Conservation (phyloP, 2,113 vertebrate genomes). For the Cephalopterus ornatus region DNA sequence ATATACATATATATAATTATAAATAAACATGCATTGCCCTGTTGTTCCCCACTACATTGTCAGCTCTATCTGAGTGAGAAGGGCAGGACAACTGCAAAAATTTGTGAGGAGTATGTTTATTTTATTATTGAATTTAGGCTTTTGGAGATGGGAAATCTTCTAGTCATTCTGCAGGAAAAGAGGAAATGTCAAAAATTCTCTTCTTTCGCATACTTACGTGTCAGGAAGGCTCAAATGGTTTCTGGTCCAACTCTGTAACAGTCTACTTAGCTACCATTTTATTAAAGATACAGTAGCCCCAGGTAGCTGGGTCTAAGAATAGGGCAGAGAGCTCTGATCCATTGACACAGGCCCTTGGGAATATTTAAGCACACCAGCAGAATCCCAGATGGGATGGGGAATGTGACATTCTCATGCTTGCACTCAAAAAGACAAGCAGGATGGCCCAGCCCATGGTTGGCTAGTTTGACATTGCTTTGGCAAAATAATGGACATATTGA, state of each 20-base stretch:
- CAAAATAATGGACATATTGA: conserved; percentile 13
- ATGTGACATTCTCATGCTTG: neutral
- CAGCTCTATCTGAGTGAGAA: neutral
- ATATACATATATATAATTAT: neutral
- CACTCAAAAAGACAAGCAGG: neutral
- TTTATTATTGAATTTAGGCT: neutral
- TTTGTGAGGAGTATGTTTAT: neutral
- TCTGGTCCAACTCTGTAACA: neutral
- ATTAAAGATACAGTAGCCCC: neutral
- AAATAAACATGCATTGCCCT: neutral
- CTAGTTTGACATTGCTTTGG: neutral
- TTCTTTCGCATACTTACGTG: neutral
- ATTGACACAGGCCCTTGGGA: neutral
- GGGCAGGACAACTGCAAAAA: neutral
- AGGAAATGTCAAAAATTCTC: neutral
- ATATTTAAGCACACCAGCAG: neutral
- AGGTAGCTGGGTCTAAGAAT: neutral
- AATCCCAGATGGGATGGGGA: neutral
- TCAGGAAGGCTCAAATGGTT: neutral
- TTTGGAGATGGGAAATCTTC: neutral
- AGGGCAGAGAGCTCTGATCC: neutral
- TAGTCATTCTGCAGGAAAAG: neutral
- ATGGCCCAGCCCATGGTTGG: neutral
- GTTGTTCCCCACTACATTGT: neutral
- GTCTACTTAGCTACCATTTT: neutral